Base-by-base conservation (phyloP, 2,797 vertebrate genomes). In the Ptychobarbus kaznakovi region DNA sequence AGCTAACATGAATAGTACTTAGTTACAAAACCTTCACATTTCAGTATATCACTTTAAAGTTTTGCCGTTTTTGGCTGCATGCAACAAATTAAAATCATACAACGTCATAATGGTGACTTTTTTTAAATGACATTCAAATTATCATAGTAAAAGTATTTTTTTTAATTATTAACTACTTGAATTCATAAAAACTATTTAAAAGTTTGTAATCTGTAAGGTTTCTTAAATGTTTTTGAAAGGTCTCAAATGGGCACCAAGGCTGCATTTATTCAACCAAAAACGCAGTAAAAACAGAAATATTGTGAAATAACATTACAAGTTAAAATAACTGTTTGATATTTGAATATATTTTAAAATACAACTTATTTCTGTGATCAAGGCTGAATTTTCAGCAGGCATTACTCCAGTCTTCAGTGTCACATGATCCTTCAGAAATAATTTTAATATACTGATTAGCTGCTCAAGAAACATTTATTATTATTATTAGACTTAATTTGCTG, bases 361-460 rank as follows among this genome's bases (percentile, higher is more conserved):
- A 58, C 13, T 13, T 40, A 69, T 69, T 40, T n/a, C 18, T 22
- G 32, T 66, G 8, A 40, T 40, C 16, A 68, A 68, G 22, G 9
- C 66, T 69, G 20, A 2, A 40, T 38, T 69, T 69, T 12, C 9
- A 40, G 35, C 16, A 16, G 13, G 3, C 28, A 69, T 40, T 69
- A 22, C 9, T 22, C 63, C 15, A 69, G 35, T 69, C 66, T 49
- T 49, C 13, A 49, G 46, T 49, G 46, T 49, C 13, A 38, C 35
- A 68, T 68, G 65, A 68, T 38, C 20, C 68, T 40, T 69, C 20
- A 42, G 38, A 70, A 69, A 69, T 70, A 5, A 70, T 20, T 69
- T 0, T 40, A 40, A 40, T 69, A 69, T 70, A 40, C 12, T 15
- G 40, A 7, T 61, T 22, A 56, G 7, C 18, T 53, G 6, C 16